Percentiles rank a stretch among this genome's conserved stretches.
Evolutionary conservation across 2,888 invertebrate species (phyloP).

Genomic region (Ophioninae sp.): DNA sequence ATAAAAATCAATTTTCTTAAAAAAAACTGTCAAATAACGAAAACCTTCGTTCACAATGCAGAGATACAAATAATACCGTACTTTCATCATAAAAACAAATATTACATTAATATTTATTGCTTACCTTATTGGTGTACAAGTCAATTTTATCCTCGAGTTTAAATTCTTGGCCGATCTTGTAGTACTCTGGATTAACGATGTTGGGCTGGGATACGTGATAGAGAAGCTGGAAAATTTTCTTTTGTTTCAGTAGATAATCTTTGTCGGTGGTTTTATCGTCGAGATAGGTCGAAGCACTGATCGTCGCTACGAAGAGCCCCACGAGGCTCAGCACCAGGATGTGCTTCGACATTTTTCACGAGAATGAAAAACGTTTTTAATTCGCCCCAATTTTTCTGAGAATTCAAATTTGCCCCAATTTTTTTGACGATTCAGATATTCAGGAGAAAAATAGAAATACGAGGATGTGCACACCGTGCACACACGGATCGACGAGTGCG

Average conservation of each 20-base stretch:
- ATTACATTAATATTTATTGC: background rate
- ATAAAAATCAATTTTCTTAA: too few species aligned
- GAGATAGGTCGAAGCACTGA: constrained; percentile 64
- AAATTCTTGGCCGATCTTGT: constrained; percentile 71
- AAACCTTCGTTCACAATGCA: too few species aligned
- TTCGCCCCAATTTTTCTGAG: constrained; percentile 3
- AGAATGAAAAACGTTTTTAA: background rate
- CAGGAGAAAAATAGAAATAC: constrained; percentile 17
- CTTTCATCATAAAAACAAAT: too few species aligned
- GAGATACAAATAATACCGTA: too few species aligned
- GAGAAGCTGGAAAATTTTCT: constrained; percentile 74
- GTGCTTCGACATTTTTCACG: constrained; percentile 65
- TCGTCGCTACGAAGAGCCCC: constrained; percentile 61
- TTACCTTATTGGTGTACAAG: constrained; percentile 73
- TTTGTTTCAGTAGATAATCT: constrained; percentile 74
- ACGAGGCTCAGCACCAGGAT: constrained; percentile 71
- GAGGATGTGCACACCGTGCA: constrained; percentile 6
- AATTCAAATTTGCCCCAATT: background rate
- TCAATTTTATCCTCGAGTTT: constrained; percentile 70
- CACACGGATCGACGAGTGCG: constrained; percentile 9
- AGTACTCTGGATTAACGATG: constrained; percentile 68
- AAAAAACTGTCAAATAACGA: too few species aligned
- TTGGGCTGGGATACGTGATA: constrained; percentile 73
- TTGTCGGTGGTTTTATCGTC: constrained; percentile 70
- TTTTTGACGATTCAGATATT: too few species aligned